A percentile compares a stretch with the other conserved stretches of the same genome.
Conservation (phyloP, 2,888 invertebrate genomes). For the Plebejus melissa region DNA sequence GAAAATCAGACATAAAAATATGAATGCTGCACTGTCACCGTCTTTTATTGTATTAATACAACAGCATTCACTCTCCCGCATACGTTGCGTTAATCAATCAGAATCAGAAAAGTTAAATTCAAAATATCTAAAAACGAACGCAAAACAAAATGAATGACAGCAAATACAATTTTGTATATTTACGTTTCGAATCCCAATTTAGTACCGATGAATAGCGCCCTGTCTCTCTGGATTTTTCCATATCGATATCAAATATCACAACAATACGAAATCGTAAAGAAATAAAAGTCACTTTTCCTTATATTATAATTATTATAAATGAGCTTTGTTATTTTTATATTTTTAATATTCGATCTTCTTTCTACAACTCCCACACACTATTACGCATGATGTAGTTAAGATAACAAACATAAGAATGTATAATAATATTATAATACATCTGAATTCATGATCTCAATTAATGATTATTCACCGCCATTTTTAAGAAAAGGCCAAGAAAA, state of each 20-base stretch:
- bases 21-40: too few relatives aligned
- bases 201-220: neutral
- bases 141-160: neutral
- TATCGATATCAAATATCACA: neutral
- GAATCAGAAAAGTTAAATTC: neutral
- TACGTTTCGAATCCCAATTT: neutral
- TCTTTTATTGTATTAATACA: too few relatives aligned
- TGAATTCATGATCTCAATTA: neutral
- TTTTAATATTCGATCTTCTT: neutral
- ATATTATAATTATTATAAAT: neutral
- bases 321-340: neutral
- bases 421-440: neutral
- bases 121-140: neutral
- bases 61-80: too few relatives aligned
- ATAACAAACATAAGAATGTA: neutral
- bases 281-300: neutral
- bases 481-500: conserved; percentile 8
- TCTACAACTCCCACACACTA: too few relatives aligned
- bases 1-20: too few relatives aligned
- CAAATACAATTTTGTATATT: neutral
- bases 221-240: neutral
- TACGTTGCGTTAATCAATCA: neutral
- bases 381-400: neutral
- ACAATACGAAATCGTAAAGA: neutral
- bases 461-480: neutral